These are phyloP conservation scores for Bufotes viridis DNA, from an alignment of 2,797 vertebrate species.

Conservation along the genomic window DNA sequence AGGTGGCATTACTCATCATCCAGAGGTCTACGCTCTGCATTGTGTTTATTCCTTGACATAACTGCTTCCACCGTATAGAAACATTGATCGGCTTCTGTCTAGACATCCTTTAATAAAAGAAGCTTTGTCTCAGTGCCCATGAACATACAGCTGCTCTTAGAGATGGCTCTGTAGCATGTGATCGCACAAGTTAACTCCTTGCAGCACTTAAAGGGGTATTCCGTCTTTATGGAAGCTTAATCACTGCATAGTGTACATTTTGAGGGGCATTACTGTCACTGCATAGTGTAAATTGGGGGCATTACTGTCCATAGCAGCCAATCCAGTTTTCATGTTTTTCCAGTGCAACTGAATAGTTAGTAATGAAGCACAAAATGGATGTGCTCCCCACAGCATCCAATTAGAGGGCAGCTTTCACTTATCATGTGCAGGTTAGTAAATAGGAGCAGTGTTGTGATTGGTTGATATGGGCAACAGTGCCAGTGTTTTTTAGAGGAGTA, in stretches of 20 bases:
- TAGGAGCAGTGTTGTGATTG: background rate
- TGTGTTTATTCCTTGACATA: constrained; percentile 39
- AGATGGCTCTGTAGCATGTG: background rate
- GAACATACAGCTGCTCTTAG: background rate
- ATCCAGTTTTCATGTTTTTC: too few species aligned
- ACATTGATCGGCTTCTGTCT: constrained; percentile 51
- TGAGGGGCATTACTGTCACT: too few species aligned
- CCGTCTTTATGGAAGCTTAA: background rate
- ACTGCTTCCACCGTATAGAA: constrained; percentile 42
- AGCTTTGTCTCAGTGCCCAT: constrained; percentile 32
- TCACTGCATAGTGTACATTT: too few species aligned
- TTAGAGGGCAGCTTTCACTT: background rate
- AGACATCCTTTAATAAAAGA: constrained; percentile 53
- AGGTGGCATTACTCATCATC: background rate
- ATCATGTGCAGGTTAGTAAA: background rate
- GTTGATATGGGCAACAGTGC: background rate
- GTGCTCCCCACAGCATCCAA: background rate
- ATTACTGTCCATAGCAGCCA: too few species aligned
- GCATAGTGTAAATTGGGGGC: too few species aligned
- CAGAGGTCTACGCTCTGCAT: background rate
- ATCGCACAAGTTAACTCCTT: background rate
- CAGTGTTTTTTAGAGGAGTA: background rate
- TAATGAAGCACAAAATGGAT: background rate
- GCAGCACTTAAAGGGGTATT: background rate
- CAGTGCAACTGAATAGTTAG: background rate